Evolutionary conservation across 2,888 invertebrate species (phyloP), one percentile per base, ranked within the genome.

Genomic region (Coleophora deauratella): DNA sequence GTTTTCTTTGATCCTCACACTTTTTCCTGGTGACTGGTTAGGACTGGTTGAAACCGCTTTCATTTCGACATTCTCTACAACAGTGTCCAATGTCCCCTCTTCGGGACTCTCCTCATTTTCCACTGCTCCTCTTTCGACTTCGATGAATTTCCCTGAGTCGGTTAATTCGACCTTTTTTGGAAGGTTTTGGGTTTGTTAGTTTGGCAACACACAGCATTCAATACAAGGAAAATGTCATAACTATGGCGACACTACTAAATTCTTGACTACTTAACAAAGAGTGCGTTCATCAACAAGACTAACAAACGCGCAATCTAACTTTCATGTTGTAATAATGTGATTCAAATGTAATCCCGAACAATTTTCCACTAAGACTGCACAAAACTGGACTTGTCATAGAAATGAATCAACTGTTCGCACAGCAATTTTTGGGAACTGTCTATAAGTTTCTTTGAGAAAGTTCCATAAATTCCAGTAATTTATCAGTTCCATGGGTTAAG

Each of bases 91-190:
- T 36, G 52, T 55, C 11, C n/a, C 9, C 34, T 54, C 52, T 44
- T 51, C 38, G 44, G 50, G 38, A 14, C 47, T 35, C 2, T 45
- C 46, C 21, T 47, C 45, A 11, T 45, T 54, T 9, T 71, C 66
- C 35, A 50, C 45, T n/a, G 55, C 56, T 2, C 75, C 72, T 21
- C 74, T 66, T 50, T 87, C 86, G 38, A 86, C 76, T 70, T 86
- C 86, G 65, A 87, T 80, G 76, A 87, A 87, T 62, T 84, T 85
- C 11, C 86, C 86, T 49, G 81, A 76, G 54, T 80, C 77, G 34
- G 85, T 86, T 63, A 86, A 54, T 82, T 86, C 86, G 50, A 86
- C 84, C 86, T 86, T 82, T 62, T 67, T 62, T 55, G 70, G 62
- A 63, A 61, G 63, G 50, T 59, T 62, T 48, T 37, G 31, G 44